phyloP scores from a whole-genome alignment of 2,113 vertebrate genomes.

The Scomber scombrus region DNA sequence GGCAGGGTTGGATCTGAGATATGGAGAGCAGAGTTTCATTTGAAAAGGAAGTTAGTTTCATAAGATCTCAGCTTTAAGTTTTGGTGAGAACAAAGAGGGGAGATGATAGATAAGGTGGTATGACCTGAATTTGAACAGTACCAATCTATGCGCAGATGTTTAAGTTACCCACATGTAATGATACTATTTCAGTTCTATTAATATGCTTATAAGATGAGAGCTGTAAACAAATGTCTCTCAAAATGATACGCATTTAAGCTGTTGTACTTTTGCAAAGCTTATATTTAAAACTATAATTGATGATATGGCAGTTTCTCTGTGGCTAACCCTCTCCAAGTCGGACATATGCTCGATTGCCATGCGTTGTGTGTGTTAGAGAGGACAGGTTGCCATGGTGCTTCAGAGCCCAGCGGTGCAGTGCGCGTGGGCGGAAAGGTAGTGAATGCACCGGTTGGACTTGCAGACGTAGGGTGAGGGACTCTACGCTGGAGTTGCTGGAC shows the following conservation, averaged over 20 bases:
- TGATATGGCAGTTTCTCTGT: too few relatives aligned
- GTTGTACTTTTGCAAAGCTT: neutral
- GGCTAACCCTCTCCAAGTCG: slow-evolving; percentile 83
- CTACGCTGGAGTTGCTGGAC: slow-evolving; percentile 74
- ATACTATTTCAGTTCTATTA: neutral
- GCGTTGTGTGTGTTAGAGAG: slow-evolving; percentile 79
- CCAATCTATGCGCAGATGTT: neutral
- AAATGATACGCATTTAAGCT: too few relatives aligned
- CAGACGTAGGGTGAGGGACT: slow-evolving; percentile 48
- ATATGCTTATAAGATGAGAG: too few relatives aligned
- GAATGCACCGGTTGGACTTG: slow-evolving; percentile 52
- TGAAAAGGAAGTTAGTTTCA: neutral
- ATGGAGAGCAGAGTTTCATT: neutral
- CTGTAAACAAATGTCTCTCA: too few relatives aligned
- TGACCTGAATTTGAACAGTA: neutral
- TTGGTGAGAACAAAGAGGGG: neutral
- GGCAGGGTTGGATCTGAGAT: slow-evolving; percentile 78
- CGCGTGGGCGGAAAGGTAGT: slow-evolving; percentile 72
- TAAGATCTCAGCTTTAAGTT: neutral
- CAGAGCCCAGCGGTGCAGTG: slow-evolving; percentile 81
- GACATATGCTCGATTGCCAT: slow-evolving; percentile 78
- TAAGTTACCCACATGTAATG: neutral
- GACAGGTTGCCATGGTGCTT: slow-evolving; percentile 78
- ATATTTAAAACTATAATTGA: neutral
- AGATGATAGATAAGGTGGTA: neutral